Percentiles rank a stretch among this genome's conserved stretches.
Evolutionary conservation across 2,113 vertebrate species (phyloP).

Genomic region (Cryptoleucopteryx plumbea): DNA sequence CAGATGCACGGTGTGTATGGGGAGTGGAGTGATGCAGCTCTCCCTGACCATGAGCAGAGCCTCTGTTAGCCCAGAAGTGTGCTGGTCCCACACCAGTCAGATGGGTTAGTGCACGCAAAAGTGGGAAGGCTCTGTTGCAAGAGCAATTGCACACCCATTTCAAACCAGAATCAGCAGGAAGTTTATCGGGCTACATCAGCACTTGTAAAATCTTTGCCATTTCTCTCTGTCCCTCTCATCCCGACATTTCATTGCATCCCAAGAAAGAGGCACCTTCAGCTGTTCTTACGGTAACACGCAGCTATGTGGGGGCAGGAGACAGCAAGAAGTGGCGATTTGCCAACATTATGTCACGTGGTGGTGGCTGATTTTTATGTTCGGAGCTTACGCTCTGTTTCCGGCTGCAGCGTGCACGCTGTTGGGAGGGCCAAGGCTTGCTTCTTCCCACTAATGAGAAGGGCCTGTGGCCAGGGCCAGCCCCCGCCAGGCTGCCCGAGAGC

Average conservation of each 20-base stretch:
- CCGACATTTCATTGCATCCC: background rate
- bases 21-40: background rate
- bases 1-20: rapidly evolving
- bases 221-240: background rate
- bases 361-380: background rate
- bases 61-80: background rate
- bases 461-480: background rate
- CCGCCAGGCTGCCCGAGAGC: background rate
- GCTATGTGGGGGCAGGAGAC: background rate
- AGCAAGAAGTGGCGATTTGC: background rate
- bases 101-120: background rate
- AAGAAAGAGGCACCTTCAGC: background rate
- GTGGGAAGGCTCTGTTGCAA: rapidly evolving
- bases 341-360: background rate
- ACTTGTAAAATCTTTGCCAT: background rate
- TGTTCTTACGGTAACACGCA: background rate
- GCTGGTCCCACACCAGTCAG: background rate
- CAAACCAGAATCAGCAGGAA: background rate
- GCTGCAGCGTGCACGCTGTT: rapidly evolving
- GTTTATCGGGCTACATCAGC: background rate
- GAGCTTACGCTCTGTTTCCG: background rate
- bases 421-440: background rate
- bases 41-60: background rate
- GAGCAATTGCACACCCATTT: rapidly evolving
- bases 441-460: background rate